phyloP scores from a whole-genome alignment of 2,113 vertebrate genomes.

The Turdus rufiventris region DNA sequence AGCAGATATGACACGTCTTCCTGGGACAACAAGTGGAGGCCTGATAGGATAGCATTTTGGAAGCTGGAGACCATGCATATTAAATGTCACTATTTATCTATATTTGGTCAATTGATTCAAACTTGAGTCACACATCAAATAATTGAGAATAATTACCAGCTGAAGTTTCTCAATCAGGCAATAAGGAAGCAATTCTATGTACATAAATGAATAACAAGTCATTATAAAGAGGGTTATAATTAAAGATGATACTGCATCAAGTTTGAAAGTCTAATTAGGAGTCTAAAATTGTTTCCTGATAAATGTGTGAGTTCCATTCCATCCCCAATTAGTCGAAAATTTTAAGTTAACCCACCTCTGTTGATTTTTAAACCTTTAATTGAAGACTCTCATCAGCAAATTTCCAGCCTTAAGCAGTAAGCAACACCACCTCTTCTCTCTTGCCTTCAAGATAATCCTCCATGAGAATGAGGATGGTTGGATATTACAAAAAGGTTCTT shows the following conservation, averaged over 20 bases:
- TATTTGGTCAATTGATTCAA: background rate
- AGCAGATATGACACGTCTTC: background rate
- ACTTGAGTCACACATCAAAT: slow-evolving; percentile 1
- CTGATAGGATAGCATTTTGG: background rate
- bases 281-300: slow-evolving; percentile 45
- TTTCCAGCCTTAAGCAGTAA: background rate
- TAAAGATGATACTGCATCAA: slow-evolving; percentile 22
- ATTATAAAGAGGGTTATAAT: slow-evolving; percentile 12
- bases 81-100: background rate
- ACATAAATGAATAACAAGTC: slow-evolving; percentile 32
- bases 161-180: slow-evolving; percentile 31
- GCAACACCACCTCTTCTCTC: background rate
- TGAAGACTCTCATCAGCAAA: background rate
- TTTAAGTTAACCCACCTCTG: background rate
- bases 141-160: slow-evolving; percentile 18
- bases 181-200: slow-evolving; percentile 25
- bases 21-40: background rate
- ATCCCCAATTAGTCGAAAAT: background rate
- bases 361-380: background rate
- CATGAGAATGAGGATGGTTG: background rate
- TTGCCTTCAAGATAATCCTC: background rate
- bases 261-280: slow-evolving; percentile 38
- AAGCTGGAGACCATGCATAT: background rate
- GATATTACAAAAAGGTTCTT: background rate
- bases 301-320: background rate